Percentiles rank a stretch among this genome's conserved stretches.
Conservation (phyloP, 1,140 invertebrate genomes). For the Leptoteleia sp. region DNA sequence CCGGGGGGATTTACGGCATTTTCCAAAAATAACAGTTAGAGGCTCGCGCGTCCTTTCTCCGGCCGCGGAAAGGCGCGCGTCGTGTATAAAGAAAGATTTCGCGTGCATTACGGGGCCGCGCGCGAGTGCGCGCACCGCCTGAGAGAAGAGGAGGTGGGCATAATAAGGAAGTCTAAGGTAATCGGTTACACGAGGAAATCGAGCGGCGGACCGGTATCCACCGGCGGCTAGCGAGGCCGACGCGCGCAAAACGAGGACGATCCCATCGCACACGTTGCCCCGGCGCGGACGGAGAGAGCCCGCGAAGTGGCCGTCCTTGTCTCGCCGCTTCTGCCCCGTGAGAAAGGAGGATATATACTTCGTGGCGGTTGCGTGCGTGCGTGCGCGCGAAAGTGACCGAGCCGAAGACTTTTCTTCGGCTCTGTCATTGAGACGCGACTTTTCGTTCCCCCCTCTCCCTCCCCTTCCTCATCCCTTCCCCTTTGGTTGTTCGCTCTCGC, state of each 20-base stretch:
- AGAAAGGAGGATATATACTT: slow-evolving; percentile 30
- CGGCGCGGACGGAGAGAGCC: slow-evolving; percentile 9
- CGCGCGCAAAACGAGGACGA: slow-evolving; percentile 54
- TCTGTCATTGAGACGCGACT: slow-evolving; percentile 39
- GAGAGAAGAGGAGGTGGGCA: slow-evolving; percentile 56
- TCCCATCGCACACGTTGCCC: slow-evolving; percentile 52
- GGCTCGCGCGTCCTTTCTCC: too few species aligned
- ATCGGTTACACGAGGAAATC: slow-evolving; percentile 71
- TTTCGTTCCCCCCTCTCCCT: slow-evolving; percentile 25
- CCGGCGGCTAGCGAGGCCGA: slow-evolving; percentile 42
- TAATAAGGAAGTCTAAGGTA: slow-evolving; percentile 68
- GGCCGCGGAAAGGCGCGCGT: too few species aligned
- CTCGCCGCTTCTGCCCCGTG: slow-evolving; percentile 31
- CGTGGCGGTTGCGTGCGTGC: slow-evolving; percentile 1
- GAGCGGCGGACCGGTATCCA: slow-evolving; percentile 55
- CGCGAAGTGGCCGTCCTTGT: slow-evolving; percentile 11
- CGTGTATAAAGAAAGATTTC: too few species aligned
- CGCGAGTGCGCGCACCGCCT: slow-evolving; percentile 16
- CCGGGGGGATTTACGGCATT: too few species aligned
- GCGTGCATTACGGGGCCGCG: too few species aligned
- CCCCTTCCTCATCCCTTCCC: too few species aligned
- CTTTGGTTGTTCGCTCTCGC: slow-evolving; percentile 21
- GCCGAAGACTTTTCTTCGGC: slow-evolving; percentile 32
- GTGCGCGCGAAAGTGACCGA: background rate
- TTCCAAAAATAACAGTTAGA: too few species aligned